phyloP scores from a whole-genome alignment of 2,113 vertebrate species.

The Coreoperca whiteheadi region DNA sequence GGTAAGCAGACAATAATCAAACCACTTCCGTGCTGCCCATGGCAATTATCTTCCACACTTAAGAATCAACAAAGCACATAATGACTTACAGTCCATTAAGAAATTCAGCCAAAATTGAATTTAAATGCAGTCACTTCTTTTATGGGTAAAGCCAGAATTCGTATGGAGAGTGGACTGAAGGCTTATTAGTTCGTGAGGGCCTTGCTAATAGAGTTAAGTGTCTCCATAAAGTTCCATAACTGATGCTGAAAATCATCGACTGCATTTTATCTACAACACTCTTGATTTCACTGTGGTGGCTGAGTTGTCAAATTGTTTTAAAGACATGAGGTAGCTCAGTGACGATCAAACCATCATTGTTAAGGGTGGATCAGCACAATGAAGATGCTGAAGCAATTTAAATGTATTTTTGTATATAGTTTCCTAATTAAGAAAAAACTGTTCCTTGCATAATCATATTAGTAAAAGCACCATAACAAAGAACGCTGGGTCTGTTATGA shows the following conservation, averaged over 20 bases:
- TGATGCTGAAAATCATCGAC: slow-evolving; percentile 36
- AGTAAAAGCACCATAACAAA: slow-evolving; percentile 9
- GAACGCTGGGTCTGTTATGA: neutral
- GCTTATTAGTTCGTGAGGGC: slow-evolving; percentile 27
- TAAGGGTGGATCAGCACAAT: slow-evolving; percentile 15
- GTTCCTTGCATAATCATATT: neutral
- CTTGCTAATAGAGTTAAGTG: slow-evolving; percentile 40
- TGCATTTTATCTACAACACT: slow-evolving; percentile 11
- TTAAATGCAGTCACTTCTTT: slow-evolving; percentile 49
- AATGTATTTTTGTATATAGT: neutral
- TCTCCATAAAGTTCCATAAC: slow-evolving; percentile 39
- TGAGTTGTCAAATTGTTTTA: neutral
- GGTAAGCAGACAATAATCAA: slow-evolving; percentile 93
- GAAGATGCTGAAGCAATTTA: neutral
- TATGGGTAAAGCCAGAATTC: slow-evolving; percentile 41
- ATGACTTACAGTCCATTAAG: slow-evolving; percentile 83
- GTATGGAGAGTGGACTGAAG: slow-evolving; percentile 24
- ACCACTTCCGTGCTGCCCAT: slow-evolving; percentile 90
- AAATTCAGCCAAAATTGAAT: slow-evolving; percentile 63
- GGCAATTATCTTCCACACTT: slow-evolving; percentile 93
- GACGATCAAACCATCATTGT: neutral
- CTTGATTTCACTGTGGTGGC: slow-evolving; percentile 26
- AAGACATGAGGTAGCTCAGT: slow-evolving; percentile 3
- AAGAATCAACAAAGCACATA: slow-evolving; percentile 97
- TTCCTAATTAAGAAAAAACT: slow-evolving; percentile 8